These are phyloP conservation scores for Stenichneumon culpator DNA, from an alignment of 2,888 invertebrate genomes.

Conservation along the genomic window DNA sequence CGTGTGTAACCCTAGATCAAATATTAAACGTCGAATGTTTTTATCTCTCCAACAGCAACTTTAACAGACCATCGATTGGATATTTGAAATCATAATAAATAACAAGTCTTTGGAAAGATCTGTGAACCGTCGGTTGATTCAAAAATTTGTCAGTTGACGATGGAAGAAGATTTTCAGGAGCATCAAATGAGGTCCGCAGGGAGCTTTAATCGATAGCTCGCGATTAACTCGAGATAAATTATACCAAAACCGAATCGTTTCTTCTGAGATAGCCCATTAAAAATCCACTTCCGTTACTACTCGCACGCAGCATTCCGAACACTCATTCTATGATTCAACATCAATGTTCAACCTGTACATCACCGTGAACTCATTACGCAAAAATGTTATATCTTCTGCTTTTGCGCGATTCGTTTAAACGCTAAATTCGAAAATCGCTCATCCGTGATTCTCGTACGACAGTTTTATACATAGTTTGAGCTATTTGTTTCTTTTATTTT, in stretches of 20 bases:
- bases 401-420: conserved; percentile 43
- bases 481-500: not conserved
- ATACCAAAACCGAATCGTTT: conserved; percentile 1
- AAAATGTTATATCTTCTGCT: not conserved
- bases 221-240: not conserved
- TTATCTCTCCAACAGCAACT: not conserved
- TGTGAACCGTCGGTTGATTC: not conserved
- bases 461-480: not conserved
- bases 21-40: conserved; percentile 7
- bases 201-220: not conserved
- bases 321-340: conserved; percentile 10
- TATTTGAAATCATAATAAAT: not conserved
- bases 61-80: conserved; percentile 25
- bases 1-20: not conserved
- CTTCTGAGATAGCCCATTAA: conserved; percentile 2
- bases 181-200: not conserved
- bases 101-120: conserved; percentile 25
- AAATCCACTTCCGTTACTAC: not conserved
- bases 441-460: conserved; percentile 11
- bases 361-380: conserved; percentile 9
- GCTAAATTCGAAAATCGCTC: not conserved
- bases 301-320: conserved; percentile 1
- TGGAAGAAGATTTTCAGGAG: conserved; percentile 45
- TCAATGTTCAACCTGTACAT: not conserved
- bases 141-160: not conserved